Percentiles rank a stretch among this genome's conserved stretches.
Conservation (phyloP, 2,797 vertebrate genomes). For the Stomatorhinus walkeri region DNA sequence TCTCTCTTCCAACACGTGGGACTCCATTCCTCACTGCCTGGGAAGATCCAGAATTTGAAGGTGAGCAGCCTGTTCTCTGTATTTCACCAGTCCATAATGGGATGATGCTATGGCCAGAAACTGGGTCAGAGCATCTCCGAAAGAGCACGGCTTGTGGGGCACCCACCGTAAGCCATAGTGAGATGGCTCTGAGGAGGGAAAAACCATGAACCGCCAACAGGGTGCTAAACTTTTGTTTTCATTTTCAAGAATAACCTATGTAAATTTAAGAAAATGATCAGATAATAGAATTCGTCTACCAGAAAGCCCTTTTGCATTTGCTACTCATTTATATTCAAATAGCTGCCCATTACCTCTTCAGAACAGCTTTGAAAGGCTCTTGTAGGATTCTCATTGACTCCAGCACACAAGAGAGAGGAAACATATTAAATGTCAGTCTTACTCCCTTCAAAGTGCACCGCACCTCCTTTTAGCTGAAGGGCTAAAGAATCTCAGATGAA, state of each 20-base stretch:
- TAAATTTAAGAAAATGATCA: background rate
- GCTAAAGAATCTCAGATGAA: background rate
- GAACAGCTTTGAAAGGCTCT: background rate
- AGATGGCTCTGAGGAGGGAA: background rate
- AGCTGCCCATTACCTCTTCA: background rate
- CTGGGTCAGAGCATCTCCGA: background rate
- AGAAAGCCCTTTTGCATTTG: background rate
- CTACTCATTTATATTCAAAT: background rate
- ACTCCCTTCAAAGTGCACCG: background rate
- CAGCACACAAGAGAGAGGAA: background rate
- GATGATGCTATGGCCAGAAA: background rate
- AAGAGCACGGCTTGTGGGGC: background rate
- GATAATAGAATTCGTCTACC: background rate
- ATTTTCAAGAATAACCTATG: background rate
- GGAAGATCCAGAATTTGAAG: slow-evolving; percentile 96
- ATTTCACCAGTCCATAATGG: background rate
- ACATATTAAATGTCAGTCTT: background rate
- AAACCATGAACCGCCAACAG: background rate
- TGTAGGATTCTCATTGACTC: background rate
- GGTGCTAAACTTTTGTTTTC: background rate
- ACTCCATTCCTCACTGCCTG: slow-evolving; percentile 89
- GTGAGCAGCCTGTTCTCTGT: slow-evolving; percentile 50
- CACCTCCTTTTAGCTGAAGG: background rate
- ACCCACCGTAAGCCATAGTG: background rate
- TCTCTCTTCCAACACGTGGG: slow-evolving; percentile 97